These are phyloP conservation scores for Aproaerema taeniolella DNA, from an alignment of 2,888 invertebrate genomes.

Conservation along the genomic window DNA sequence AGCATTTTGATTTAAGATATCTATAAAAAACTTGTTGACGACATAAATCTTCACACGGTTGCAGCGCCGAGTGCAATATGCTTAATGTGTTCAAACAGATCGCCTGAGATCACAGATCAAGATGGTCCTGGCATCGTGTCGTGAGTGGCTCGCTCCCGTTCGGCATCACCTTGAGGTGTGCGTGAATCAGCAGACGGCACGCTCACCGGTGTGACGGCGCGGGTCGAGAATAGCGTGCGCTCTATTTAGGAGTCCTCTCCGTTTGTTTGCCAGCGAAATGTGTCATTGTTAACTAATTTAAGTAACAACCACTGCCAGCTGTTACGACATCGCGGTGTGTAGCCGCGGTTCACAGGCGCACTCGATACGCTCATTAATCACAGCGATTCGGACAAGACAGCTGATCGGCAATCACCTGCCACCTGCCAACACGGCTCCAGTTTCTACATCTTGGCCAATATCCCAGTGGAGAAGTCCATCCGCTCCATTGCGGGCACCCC, in stretches of 20 bases:
- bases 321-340: constrained; percentile 57
- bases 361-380: constrained; percentile 42
- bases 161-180: constrained; percentile 67
- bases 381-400: constrained; percentile 14
- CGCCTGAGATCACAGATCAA: no score
- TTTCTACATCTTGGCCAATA: constrained; percentile 3
- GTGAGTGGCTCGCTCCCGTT: constrained; percentile 23
- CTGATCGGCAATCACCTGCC: no score
- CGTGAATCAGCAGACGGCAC: constrained; percentile 67
- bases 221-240: constrained; percentile 68
- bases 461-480: constrained; percentile 9
- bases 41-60: no score
- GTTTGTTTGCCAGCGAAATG: constrained; percentile 77
- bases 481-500: no score
- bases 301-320: constrained; percentile 72
- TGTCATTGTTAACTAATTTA: constrained; percentile 78
- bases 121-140: no score
- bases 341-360: constrained; percentile 36
- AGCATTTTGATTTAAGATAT: no score
- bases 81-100: no score
- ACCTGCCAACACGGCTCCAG: constrained; percentile 17
- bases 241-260: constrained; percentile 71
- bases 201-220: constrained; percentile 69
- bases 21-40: no score
- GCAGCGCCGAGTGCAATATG: no score